phyloP scores from a whole-genome alignment of 2,113 vertebrate genomes.

The Calidris pygmaea region DNA sequence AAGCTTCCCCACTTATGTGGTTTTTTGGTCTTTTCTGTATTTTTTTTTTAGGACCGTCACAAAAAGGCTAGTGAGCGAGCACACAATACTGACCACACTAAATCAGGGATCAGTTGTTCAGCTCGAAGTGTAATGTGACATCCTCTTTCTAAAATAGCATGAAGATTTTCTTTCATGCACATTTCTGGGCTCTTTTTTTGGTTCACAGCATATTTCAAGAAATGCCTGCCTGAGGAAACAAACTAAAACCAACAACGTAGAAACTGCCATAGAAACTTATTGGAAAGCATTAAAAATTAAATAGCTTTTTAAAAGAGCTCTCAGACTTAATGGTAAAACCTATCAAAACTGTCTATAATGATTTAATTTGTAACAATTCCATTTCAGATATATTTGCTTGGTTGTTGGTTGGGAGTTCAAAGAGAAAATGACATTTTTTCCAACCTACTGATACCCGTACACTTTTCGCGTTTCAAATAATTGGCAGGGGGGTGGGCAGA shows the following conservation, averaged over 20 bases:
- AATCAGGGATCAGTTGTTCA: conserved; percentile 8
- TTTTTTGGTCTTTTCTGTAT: neutral
- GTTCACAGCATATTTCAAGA: neutral
- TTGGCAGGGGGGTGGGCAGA: neutral
- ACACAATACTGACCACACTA: neutral
- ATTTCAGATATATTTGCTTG: neutral
- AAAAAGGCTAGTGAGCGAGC: neutral
- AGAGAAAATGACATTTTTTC: neutral
- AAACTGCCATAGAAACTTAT: neutral
- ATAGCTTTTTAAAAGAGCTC: neutral
- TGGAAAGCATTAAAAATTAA: neutral
- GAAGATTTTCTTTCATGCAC: neutral
- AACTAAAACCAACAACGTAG: neutral
- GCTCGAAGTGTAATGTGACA: conserved; percentile 9
- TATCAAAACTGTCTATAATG: neutral
- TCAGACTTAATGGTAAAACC: neutral
- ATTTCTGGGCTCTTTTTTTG: neutral
- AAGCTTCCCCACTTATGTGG: neutral
- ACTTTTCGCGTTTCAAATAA: neutral
- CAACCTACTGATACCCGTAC: neutral
- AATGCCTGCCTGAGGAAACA: neutral
- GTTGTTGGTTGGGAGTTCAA: neutral
- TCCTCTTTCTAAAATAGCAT: conserved; percentile 1
- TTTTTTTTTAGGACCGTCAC: neutral
- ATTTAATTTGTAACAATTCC: neutral